phyloP scores from a whole-genome alignment of 2,888 invertebrate genomes.

The Muschampia plurimacula region DNA sequence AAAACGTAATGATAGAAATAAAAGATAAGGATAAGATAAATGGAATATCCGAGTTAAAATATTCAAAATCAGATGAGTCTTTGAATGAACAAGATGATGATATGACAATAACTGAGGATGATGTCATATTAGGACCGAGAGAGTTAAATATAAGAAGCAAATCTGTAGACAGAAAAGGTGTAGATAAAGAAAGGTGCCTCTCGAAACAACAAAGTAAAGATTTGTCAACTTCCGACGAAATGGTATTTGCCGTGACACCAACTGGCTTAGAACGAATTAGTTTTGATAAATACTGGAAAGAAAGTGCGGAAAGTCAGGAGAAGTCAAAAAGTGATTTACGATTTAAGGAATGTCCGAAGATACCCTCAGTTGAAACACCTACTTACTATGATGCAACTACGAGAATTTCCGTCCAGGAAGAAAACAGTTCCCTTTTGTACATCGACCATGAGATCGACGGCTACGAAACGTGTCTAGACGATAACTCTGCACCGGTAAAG shows the following conservation, averaged over 20 bases:
- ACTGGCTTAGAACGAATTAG: constrained; percentile 82
- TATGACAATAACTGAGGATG: constrained; percentile 82
- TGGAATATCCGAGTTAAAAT: constrained; percentile 64
- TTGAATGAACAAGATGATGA: constrained; percentile 78
- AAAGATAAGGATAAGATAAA: constrained; percentile 61
- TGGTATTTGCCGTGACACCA: constrained; percentile 83
- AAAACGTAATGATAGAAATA: constrained; percentile 45
- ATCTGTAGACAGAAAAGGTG: constrained; percentile 60
- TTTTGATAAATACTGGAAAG: constrained; percentile 81
- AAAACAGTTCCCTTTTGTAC: constrained; percentile 71
- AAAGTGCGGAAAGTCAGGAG: constrained; percentile 62
- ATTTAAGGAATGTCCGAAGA: constrained; percentile 76
- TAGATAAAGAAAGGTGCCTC: constrained; percentile 59
- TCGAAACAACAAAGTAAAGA: constrained; percentile 82
- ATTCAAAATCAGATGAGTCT: constrained; percentile 76
- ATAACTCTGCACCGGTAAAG: constrained; percentile 79
- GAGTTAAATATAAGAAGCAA: constrained; percentile 71
- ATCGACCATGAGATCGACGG: constrained; percentile 84
- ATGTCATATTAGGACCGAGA: constrained; percentile 69
- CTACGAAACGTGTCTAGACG: constrained; percentile 88
- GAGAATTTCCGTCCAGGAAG: constrained; percentile 73
- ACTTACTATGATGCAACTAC: constrained; percentile 67
- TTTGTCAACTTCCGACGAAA: constrained; percentile 82
- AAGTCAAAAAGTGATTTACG: constrained; percentile 76
- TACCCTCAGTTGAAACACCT: constrained; percentile 63